Percentiles rank a stretch among this genome's conserved stretches.
Conservation (phyloP, 1,140 invertebrate genomes). For the Frieseomelitta varia region DNA sequence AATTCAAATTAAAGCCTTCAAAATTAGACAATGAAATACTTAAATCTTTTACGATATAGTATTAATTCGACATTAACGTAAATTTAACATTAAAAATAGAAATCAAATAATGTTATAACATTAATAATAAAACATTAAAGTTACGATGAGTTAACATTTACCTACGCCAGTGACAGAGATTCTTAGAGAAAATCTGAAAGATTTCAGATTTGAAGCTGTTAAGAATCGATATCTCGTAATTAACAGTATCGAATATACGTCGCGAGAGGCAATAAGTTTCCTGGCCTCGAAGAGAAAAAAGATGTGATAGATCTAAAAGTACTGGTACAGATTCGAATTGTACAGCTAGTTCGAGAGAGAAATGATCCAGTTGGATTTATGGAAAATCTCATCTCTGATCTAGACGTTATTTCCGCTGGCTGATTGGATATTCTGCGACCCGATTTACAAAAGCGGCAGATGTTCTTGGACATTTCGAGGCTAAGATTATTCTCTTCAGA, state of each 20-base stretch:
- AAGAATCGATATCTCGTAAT: constrained; percentile 45
- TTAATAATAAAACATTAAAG: no score
- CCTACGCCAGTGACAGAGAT: not conserved
- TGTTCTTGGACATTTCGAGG: constrained; percentile 29
- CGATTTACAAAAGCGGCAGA: constrained; percentile 32
- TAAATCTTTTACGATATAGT: no score
- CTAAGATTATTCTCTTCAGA: constrained; percentile 12
- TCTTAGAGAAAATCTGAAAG: constrained; percentile 21
- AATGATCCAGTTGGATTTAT: constrained; percentile 49
- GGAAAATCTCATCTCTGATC: constrained; percentile 70
- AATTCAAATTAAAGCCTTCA: no score
- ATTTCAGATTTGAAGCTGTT: constrained; percentile 27
- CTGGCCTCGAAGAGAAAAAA: constrained; percentile 29
- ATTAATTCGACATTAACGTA: no score
- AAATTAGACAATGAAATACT: no score
- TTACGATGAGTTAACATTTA: no score
- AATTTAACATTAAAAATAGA: no score
- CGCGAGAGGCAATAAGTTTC: constrained; percentile 19
- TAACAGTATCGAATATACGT: constrained; percentile 47
- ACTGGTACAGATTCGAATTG: constrained; percentile 47
- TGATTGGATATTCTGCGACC: constrained; percentile 65
- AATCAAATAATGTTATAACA: no score
- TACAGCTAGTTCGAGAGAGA: constrained; percentile 13
- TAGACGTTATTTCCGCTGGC: constrained; percentile 68
- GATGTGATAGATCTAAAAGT: constrained; percentile 30